Base-by-base conservation (phyloP, 2,113 vertebrate species). In the Nothocercus julius region DNA sequence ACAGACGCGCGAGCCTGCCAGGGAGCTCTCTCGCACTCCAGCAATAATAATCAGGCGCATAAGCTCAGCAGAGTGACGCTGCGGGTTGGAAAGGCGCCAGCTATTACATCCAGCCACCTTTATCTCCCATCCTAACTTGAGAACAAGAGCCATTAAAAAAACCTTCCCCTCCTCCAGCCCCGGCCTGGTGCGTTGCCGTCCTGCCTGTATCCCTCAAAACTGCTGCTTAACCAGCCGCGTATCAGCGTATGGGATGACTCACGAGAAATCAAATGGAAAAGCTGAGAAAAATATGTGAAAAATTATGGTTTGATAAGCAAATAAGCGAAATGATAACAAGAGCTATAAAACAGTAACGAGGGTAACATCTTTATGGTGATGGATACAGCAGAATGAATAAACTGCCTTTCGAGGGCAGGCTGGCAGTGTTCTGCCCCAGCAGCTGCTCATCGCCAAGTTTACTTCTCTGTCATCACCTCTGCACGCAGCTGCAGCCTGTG, bases 1-100 rank as follows among this genome's bases (percentile, higher is more conserved):
- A 96, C 97, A 97, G 97, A 97, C 96, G 80, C 70, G 85, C 75
- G 89, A 89, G 96, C 95, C 93, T 97, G 97, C 97, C 95, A 95
- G 96, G 96, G 92, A 93, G 97, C 97, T 96, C 69, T 44, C 97
- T 75, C 97, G 97, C 98, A 98, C 98, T 98, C 98, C 97, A 98
- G 97, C 96, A 97, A 98, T 98, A 97, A 98, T 95, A 94, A 87
- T 89, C 79, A 94, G 66, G 89, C 86, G 87, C 97, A 97, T 91
- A 89, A 93, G 95, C 97, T 91, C 93, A 92, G 97, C 97, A 97
- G 98, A 97, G 96, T 97, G 97, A 97, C 96, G 96, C 97, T 91
- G 77, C 24, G 75, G 82, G 54, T 58, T 97, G 97, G 98, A 97
- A 25, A 85, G 64, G 80, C n/a, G 97, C 98, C 98, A 97, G 92